Percentiles rank a stretch among this genome's conserved stretches.
Evolutionary conservation across 2,113 vertebrate species (phyloP).

Genomic region (Pomatostomus ruficeps): DNA sequence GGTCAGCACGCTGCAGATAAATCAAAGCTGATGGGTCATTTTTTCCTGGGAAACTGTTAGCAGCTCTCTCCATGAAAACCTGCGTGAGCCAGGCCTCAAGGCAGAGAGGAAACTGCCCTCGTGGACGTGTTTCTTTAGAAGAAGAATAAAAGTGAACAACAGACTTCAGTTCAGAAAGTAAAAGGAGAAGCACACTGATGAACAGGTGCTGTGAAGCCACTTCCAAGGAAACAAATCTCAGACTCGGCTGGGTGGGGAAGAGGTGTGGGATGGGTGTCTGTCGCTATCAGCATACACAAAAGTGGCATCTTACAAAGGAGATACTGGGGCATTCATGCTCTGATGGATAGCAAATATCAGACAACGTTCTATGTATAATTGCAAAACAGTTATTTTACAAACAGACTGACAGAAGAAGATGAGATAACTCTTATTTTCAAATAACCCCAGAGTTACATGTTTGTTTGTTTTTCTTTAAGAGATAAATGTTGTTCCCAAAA

Average conservation of each 20-base stretch:
- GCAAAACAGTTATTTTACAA: neutral
- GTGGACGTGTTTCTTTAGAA: neutral
- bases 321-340: neutral
- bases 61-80: neutral
- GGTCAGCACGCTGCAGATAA: neutral
- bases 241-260: neutral
- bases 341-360: neutral
- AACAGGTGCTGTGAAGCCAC: neutral
- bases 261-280: neutral
- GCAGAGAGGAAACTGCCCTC: neutral
- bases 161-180: neutral
- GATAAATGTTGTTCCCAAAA: neutral
- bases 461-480: neutral
- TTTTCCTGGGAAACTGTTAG: neutral
- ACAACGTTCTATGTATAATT: neutral
- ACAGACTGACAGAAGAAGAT: neutral
- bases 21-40: neutral
- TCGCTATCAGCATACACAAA: neutral
- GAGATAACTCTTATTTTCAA: too few relatives aligned
- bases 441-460: neutral
- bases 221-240: neutral
- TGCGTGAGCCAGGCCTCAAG: neutral
- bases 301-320: neutral
- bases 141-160: neutral
- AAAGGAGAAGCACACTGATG: neutral